Evolutionary conservation across 2,888 invertebrate species (phyloP).

Genomic region (Mesodorylaimus sp.): DNA sequence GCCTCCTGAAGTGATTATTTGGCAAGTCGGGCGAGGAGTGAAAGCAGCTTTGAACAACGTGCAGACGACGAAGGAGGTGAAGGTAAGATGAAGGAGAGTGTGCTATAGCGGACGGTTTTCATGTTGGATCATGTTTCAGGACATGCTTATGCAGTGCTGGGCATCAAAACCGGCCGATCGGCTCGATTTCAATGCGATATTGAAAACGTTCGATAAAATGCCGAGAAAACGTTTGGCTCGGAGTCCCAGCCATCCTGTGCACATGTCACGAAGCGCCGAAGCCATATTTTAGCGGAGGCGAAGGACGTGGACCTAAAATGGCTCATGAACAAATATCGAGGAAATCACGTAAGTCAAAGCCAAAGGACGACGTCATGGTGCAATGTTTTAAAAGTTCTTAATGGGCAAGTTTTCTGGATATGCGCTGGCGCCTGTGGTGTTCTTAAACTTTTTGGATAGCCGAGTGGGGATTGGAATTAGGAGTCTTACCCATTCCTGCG

Average conservation of each 20-base stretch:
- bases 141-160: constrained; percentile 88
- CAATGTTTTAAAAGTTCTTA: no score
- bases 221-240: constrained; percentile 86
- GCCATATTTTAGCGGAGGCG: constrained; percentile 52
- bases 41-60: constrained; percentile 83
- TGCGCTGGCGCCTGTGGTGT: no score
- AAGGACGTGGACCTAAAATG: no score
- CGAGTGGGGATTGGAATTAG: no score
- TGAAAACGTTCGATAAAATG: constrained; percentile 62
- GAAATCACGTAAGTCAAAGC: no score
- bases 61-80: constrained; percentile 83
- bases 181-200: constrained; percentile 69
- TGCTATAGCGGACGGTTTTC: background rate
- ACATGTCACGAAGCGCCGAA: constrained; percentile 84
- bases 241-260: constrained; percentile 92
- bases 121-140: constrained; percentile 40
- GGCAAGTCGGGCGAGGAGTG: constrained; percentile 91
- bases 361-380: no score
- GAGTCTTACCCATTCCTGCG: no score
- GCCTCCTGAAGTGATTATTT: constrained; percentile 83
- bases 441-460: no score
- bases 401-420: no score
- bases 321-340: no score
- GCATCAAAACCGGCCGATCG: constrained; percentile 63
- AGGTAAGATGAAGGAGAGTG: constrained; percentile 42